These are phyloP conservation scores for Meles meles DNA, from an alignment of 2,113 vertebrate species.

Conservation along the genomic window DNA sequence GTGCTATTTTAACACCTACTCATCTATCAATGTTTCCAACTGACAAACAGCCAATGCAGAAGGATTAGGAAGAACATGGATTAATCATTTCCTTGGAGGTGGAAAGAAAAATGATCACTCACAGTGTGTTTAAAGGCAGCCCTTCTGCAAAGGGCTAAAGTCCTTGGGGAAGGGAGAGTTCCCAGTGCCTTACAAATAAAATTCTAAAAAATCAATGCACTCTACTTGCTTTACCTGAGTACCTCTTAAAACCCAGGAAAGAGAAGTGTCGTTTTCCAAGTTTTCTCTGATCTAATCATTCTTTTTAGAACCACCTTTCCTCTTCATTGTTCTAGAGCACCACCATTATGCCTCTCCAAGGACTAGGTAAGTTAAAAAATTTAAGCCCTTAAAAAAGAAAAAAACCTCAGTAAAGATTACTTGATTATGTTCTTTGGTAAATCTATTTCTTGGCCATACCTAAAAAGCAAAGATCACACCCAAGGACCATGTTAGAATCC, in stretches of 20 bases:
- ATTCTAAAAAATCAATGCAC: not conserved
- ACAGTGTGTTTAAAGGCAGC: not conserved
- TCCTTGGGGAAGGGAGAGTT: not conserved
- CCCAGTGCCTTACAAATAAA: not conserved
- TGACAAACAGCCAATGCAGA: not conserved
- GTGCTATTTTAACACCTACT: not conserved
- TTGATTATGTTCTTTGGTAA: not conserved
- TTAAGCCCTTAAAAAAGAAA: not conserved
- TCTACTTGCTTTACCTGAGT: not conserved
- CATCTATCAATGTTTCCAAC: not conserved
- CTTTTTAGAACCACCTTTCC: not conserved
- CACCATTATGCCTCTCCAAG: not conserved
- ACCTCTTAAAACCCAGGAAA: not conserved
- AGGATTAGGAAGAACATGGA: not conserved
- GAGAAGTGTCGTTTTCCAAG: not conserved
- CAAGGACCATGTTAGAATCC: not conserved
- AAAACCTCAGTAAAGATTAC: not conserved
- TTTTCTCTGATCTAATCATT: not conserved
- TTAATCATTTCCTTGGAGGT: not conserved
- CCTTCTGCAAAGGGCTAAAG: not conserved
- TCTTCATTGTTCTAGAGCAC: not conserved
- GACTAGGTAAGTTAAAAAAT: not conserved
- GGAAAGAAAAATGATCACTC: not conserved
- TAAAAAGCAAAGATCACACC: not conserved
- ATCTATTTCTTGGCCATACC: not conserved